These are phyloP conservation scores for Aurelia sp. DNA, from an alignment of 30 jellyfish, hydroid and myxozoan species.

Conservation along the genomic window DNA sequence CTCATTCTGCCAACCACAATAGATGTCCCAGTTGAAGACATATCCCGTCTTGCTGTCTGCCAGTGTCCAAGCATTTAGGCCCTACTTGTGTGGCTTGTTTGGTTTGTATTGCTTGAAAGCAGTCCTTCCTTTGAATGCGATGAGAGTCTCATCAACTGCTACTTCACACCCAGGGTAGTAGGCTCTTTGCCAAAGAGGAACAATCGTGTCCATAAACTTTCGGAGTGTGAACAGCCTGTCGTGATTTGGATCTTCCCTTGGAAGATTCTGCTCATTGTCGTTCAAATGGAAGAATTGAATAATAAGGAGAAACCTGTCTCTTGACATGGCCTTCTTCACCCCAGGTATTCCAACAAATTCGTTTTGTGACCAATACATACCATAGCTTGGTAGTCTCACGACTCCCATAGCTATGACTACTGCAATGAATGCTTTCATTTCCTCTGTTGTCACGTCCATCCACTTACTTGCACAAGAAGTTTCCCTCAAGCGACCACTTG, in stretches of 20 bases:
- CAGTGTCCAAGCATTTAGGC: constrained; percentile 55
- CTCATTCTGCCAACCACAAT: constrained; percentile 6
- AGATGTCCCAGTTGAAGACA: constrained; percentile 41
- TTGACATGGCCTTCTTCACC: no score
- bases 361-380: background rate
- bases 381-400: constrained; percentile 36
- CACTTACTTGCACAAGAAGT: constrained; percentile 23
- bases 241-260: no score
- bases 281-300: constrained; percentile 18
- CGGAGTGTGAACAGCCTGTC: no score
- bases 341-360: constrained; percentile 9
- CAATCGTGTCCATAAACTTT: no score
- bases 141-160: no score
- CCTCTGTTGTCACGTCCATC: constrained; percentile 25
- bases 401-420: constrained; percentile 14
- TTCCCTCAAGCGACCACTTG: no score
- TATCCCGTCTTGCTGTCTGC: constrained; percentile 27
- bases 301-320: no score
- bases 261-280: constrained; percentile 16
- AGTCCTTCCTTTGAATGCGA: no score
- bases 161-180: no score
- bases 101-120: no score
- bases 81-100: constrained; percentile 49
- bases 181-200: no score
- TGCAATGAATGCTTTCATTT: constrained; percentile 22